Base-by-base conservation (phyloP, 2,113 vertebrate genomes). In the Peromyscus leucopus region DNA sequence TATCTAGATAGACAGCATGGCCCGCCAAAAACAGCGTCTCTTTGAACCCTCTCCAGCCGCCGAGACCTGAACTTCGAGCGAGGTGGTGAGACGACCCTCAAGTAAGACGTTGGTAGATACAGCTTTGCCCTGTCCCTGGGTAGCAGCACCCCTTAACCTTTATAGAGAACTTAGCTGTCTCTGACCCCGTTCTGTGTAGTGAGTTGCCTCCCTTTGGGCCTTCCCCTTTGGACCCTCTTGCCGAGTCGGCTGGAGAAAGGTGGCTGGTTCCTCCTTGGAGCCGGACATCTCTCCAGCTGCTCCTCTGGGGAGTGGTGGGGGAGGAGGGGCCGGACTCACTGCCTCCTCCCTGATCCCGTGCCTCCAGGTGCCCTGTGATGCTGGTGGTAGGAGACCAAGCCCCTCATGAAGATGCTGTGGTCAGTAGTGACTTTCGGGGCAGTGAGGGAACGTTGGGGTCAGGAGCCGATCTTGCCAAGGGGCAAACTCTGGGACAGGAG, bases 321-420 rank as follows among this genome's bases (percentile, higher is more conserved):
- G 61, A 80, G 19, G 67, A 46, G 31, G 65, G 80, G 11, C 21
- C 59, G 63, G 61, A 33, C 86, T 97, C 74, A 97, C 46, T 3
- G 2, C 7, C 69, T 91, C 55, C 86, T 97, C 78, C 85, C n/a
- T 0, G 1, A 93, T 42, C 28, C 93, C 96, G 1, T 94, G 72
- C 46, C 57, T 72, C 61, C 72, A 99, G 99, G 97, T 99, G 99
- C 97, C 99, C 99, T 33, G 99, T 99, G 19, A 99, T 99, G 99
- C 96, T 99, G 98, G 99, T 99, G 97, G 99, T 99, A 13, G 99
- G 99, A n/a, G 99, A 99, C 94, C 99, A 99, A 78, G 99, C 99
- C 78, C 99, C 99, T 0, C 98, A 99, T n/a, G 99, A 99, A 97
- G 99, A 99, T 10, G 99, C 99, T 65, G 99, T 99, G 92, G 99